Evolutionary conservation across 1,140 invertebrate species (phyloP).

Genomic region (Cotesia typhae): DNA sequence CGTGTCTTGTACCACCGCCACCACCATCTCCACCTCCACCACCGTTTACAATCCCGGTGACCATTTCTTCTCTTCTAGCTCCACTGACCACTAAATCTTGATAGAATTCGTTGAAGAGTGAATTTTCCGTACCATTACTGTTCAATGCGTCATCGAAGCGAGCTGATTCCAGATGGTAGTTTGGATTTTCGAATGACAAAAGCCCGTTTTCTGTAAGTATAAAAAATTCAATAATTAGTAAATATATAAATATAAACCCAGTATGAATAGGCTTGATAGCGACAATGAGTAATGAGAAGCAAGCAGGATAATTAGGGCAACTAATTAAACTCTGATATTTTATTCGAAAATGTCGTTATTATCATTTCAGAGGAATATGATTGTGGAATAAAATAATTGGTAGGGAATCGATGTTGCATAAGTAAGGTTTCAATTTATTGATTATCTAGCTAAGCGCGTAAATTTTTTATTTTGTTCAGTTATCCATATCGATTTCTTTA

Average conservation of each 20-base stretch:
- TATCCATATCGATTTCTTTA: slow-evolving; percentile 45
- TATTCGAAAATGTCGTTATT: too few relatives aligned
- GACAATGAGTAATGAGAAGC: too few relatives aligned
- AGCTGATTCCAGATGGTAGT: slow-evolving; percentile 82
- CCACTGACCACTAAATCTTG: slow-evolving; percentile 72
- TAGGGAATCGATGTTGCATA: background rate
- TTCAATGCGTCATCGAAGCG: slow-evolving; percentile 81
- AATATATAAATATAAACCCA: too few relatives aligned
- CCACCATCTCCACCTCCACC: slow-evolving; percentile 43
- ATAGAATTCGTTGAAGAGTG: slow-evolving; percentile 70
- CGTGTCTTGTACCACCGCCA: slow-evolving; percentile 61
- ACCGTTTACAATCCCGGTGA: slow-evolving; percentile 47
- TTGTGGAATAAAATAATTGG: too few relatives aligned
- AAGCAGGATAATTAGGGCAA: too few relatives aligned
- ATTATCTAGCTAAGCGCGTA: background rate
- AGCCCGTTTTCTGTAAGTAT: slow-evolving; percentile 83
- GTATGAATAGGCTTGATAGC: too few relatives aligned
- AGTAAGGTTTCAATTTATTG: slow-evolving; percentile 18
- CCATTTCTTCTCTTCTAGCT: slow-evolving; percentile 56
- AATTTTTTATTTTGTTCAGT: slow-evolving; percentile 34
- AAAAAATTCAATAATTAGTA: slow-evolving; percentile 19
- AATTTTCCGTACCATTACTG: slow-evolving; percentile 72
- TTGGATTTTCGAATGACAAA: slow-evolving; percentile 87
- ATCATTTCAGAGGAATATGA: too few relatives aligned
- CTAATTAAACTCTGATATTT: too few relatives aligned